phyloP scores from a whole-genome alignment of 2,113 vertebrate species.

The Perognathus longimembris region DNA sequence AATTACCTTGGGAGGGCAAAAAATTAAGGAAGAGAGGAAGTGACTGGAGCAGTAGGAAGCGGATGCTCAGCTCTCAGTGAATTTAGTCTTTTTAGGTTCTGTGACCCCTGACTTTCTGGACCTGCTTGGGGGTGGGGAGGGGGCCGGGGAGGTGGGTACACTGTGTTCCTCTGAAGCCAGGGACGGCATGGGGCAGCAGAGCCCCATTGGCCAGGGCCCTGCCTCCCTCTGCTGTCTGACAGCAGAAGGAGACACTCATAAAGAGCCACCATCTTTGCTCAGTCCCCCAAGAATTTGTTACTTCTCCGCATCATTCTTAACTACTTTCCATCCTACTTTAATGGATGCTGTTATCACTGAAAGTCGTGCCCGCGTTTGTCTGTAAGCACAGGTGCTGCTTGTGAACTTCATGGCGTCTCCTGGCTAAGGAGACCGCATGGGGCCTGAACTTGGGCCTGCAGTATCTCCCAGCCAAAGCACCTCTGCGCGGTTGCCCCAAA shows the following conservation, averaged over 20 bases:
- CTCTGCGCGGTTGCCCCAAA: neutral
- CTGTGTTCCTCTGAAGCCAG: neutral
- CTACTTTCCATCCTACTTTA: neutral
- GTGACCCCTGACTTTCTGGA: neutral
- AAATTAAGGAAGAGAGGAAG: neutral
- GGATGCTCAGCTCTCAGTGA: neutral
- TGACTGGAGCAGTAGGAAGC: neutral
- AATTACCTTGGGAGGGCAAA: neutral
- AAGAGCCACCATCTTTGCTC: neutral
- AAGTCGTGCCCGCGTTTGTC: neutral
- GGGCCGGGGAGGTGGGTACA: neutral
- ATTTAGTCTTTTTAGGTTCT: neutral
- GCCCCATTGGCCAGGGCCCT: neutral
- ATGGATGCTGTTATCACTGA: neutral
- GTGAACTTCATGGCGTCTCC: neutral
- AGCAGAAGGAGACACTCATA: neutral
- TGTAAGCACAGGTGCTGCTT: neutral
- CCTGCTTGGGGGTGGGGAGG: too few relatives aligned
- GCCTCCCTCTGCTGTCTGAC: neutral
- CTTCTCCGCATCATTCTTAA: neutral
- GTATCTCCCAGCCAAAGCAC: too few relatives aligned
- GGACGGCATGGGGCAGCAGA: too few relatives aligned
- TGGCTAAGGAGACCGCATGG: neutral
- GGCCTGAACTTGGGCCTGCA: neutral
- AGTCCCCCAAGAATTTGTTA: neutral